Evolutionary conservation across 2,888 invertebrate genomes (phyloP).

Genomic region (Thereva unica): DNA sequence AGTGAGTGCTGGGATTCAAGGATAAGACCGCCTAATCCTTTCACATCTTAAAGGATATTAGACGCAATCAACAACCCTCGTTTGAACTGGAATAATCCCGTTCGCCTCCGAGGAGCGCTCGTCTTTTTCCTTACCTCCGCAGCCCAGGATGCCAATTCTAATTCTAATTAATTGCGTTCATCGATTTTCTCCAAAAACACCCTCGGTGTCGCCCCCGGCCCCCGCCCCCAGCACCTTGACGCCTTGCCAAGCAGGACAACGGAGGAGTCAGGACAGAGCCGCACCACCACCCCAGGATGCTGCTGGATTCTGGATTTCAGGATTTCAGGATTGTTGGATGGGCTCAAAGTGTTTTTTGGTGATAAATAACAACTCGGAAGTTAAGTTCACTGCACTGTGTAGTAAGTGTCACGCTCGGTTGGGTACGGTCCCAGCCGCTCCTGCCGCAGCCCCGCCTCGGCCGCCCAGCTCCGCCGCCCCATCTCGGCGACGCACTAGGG

Average conservation of each 20-base stretch:
- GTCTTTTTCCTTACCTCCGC: not conserved
- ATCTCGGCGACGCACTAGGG: slow-evolving; percentile 1
- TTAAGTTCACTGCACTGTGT: slow-evolving; percentile 29
- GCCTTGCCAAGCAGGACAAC: not conserved
- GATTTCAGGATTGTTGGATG: not conserved
- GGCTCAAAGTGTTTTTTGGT: not conserved
- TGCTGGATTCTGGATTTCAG: not conserved
- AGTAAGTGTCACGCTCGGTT: slow-evolving; percentile 14
- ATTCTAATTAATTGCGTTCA: slow-evolving; percentile 38
- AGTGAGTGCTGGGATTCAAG: slow-evolving; percentile 27
- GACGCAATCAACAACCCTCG: slow-evolving; percentile 31
- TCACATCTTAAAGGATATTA: slow-evolving; percentile 22
- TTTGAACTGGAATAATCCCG: not conserved
- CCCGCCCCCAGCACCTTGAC: not conserved
- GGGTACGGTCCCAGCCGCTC: slow-evolving; percentile 4
- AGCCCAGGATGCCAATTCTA: slow-evolving; percentile 24
- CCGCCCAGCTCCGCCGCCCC: not conserved
- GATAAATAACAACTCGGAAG: slow-evolving; percentile 17
- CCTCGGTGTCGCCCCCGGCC: not conserved
- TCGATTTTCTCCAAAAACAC: slow-evolving; percentile 21
- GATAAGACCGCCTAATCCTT: slow-evolving; percentile 37
- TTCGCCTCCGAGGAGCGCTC: not conserved
- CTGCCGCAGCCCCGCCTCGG: not conserved
- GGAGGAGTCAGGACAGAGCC: slow-evolving; percentile 2
- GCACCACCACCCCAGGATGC: not conserved